Base-by-base conservation (phyloP, 2,888 invertebrate species). In the Mesorhabditis spiculigera region DNA sequence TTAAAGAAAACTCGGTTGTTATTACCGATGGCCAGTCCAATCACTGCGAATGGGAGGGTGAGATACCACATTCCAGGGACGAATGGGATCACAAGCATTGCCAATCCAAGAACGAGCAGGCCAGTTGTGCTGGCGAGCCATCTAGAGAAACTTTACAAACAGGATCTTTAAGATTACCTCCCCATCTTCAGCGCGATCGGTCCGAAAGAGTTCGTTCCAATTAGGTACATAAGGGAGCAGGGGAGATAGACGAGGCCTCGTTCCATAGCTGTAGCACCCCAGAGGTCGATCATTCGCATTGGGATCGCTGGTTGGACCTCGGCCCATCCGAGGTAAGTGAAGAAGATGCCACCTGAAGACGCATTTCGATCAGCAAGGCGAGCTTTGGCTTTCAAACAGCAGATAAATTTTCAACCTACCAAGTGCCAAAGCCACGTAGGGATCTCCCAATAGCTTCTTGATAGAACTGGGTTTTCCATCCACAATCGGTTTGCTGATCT, bases 261-360 rank as follows among this genome's bases (percentile, higher is more conserved):
- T 45, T 45, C 43, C 8, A 58, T 41, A 4, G 69, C 63, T 4
- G 43, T 4, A 4, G 69, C 42, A 5, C 42, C 8, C 69, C 63
- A 64, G 10, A 41, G 95, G 85, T 95, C 94, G 88, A 95, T 94
- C 96, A 97, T 97, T 94, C 95, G 96, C 72, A 97, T 91, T 0
- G 97, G 97, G 61, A 97, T 88, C n/a, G 95, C 94, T 0, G 97
- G 96, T 86, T 97, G 96, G 88, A 97, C 87, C 94, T 96, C 95
- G 0, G 95, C 96, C 70, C 97, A 97, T 28, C 96, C 97, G 90
- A 95, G 94, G 87, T 97, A 97, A 2, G 95, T 96, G 86, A 96
- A 95, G 0, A 95, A 95, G 73, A 88, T 87, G 28, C 87, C 86
- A 45, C 87, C 87, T 86, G 68, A 41, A 41, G 3, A 10, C 28